Evolutionary conservation across 1,140 invertebrate species (phyloP).

Genomic region (Epicauta chinensis): DNA sequence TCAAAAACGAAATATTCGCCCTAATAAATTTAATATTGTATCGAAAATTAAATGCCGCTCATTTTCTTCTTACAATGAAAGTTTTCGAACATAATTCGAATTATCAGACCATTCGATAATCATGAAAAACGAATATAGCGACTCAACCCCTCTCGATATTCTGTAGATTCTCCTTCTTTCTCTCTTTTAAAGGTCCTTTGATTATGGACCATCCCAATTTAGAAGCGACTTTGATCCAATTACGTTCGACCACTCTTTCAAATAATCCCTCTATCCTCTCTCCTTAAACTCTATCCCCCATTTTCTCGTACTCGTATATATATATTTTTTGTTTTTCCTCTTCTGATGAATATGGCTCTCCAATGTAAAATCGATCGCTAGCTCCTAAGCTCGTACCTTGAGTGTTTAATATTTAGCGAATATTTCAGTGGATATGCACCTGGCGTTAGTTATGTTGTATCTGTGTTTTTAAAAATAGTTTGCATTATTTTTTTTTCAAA

Average conservation of each 20-base stretch:
- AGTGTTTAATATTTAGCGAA: constrained; percentile 31
- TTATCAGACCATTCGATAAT: too few species aligned
- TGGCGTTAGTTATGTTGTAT: constrained; percentile 29
- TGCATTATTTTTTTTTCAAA: neutral
- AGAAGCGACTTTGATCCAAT: constrained; percentile 33
- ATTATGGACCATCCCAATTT: constrained; percentile 24
- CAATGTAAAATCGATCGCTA: constrained; percentile 29
- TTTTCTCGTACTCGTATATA: too few species aligned
- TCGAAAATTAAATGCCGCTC: too few species aligned
- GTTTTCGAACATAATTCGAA: too few species aligned
- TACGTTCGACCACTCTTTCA: constrained; percentile 24
- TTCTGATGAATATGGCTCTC: constrained; percentile 22
- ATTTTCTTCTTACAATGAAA: too few species aligned
- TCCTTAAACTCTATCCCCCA: constrained; percentile 3
- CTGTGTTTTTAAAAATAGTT: constrained; percentile 14
- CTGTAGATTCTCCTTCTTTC: neutral
- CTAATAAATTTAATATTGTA: too few species aligned
- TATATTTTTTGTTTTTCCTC: neutral
- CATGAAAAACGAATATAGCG: too few species aligned
- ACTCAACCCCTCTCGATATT: too few species aligned
- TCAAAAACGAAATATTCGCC: too few species aligned
- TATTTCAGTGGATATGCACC: constrained; percentile 28
- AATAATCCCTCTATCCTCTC: constrained; percentile 18
- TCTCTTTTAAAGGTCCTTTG: constrained; percentile 13
- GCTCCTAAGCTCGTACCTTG: constrained; percentile 34